phyloP scores from a whole-genome alignment of 1,140 invertebrate genomes.

The Mya arenaria region DNA sequence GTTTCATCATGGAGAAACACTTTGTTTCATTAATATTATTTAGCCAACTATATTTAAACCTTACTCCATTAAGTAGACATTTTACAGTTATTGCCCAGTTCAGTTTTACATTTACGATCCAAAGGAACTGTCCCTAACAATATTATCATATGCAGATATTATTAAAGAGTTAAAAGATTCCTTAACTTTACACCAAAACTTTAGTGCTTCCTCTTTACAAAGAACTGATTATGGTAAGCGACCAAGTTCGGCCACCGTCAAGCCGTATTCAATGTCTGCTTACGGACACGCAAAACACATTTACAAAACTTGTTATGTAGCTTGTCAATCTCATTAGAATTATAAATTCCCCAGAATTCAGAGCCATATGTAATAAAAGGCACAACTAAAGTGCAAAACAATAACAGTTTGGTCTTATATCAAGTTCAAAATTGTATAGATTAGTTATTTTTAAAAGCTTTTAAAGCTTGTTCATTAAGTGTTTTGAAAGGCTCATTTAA shows the following conservation, averaged over 20 bases:
- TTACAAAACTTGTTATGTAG: background rate
- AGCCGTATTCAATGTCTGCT: background rate
- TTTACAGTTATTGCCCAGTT: background rate
- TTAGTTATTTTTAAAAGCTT: too few species aligned
- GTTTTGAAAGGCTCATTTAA: too few species aligned
- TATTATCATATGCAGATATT: too few species aligned
- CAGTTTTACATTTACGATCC: background rate
- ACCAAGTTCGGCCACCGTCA: background rate
- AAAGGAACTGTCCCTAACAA: too few species aligned
- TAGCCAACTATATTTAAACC: background rate
- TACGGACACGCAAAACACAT: slow-evolving; percentile 9
- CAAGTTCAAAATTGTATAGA: too few species aligned
- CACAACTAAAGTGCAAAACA: background rate
- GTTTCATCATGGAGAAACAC: background rate
- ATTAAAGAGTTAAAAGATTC: background rate
- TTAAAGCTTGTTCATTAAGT: too few species aligned
- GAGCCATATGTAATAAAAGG: background rate
- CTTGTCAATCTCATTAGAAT: background rate
- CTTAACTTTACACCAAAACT: background rate
- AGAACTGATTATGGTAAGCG: background rate
- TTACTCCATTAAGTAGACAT: background rate
- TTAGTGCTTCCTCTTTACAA: background rate
- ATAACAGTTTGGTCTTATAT: background rate
- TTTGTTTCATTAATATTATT: background rate
- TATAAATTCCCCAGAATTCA: slow-evolving; percentile 10